These are phyloP conservation scores for Drosophila paulistorum DNA, from an alignment of 1,140 invertebrate genomes.

Conservation along the genomic window DNA sequence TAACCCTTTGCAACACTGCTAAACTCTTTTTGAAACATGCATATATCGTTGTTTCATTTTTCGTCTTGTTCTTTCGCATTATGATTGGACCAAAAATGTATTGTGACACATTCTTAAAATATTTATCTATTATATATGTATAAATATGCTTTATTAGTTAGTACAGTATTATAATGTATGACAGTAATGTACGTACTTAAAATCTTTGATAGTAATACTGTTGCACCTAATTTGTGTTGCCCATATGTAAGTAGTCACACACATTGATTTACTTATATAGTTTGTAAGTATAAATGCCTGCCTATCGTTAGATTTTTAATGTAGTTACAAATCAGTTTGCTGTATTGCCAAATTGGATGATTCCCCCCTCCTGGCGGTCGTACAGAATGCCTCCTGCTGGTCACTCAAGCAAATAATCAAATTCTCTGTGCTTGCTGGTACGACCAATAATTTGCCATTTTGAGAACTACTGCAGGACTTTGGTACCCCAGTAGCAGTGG, in stretches of 20 bases:
- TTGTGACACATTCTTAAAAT: neutral
- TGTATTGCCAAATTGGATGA: constrained; percentile 53
- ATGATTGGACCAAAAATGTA: constrained; percentile 17
- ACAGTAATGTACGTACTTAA: neutral
- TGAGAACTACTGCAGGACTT: constrained; percentile 56
- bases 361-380: constrained; percentile 45
- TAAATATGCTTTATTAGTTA: neutral
- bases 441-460: constrained; percentile 50
- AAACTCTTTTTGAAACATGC: neutral
- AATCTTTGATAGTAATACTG: constrained; percentile 11
- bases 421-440: constrained; percentile 41
- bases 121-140: neutral
- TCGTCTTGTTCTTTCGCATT: neutral
- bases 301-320: neutral
- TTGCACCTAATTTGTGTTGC: neutral
- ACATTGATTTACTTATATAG: neutral
- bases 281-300: constrained; percentile 25
- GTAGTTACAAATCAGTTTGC: constrained; percentile 62
- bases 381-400: constrained; percentile 65
- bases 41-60: neutral
- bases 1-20: neutral
- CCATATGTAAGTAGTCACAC: neutral
- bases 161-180: neutral
- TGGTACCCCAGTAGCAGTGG: constrained; percentile 41
- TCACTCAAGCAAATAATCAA: constrained; percentile 65